Conservation (phyloP, 23 tunicate species). For the Oikopleura dioica region DNA sequence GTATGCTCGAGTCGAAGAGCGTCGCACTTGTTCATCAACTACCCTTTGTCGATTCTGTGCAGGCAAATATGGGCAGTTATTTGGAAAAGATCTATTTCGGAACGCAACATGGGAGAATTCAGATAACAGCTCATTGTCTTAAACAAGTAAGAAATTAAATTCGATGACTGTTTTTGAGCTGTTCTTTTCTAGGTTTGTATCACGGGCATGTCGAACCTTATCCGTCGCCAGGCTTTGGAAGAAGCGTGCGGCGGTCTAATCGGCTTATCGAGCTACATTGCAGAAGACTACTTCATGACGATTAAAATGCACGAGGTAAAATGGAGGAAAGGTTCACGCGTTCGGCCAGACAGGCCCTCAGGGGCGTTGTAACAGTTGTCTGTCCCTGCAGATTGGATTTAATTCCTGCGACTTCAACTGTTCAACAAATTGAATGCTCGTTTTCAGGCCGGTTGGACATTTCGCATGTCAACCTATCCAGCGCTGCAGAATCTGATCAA, state of each 20-base stretch:
- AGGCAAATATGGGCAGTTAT: background rate
- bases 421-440: too few species aligned
- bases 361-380: too few species aligned
- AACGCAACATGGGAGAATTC: constrained; percentile 5
- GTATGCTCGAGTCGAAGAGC: constrained; percentile 15
- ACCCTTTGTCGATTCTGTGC: constrained; percentile 13
- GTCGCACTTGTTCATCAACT: constrained; percentile 25
- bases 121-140: constrained; percentile 1
- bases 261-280: constrained; percentile 21
- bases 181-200: constrained; percentile 14
- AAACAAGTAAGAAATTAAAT: background rate
- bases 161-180: constrained; percentile 13
- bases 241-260: constrained; percentile 17
- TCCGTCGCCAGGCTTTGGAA: constrained; percentile 15
- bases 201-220: constrained; percentile 24
- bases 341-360: too few species aligned
- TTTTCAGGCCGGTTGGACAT: constrained; percentile 51
- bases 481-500: constrained; percentile 76
- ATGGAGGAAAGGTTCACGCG: too few species aligned
- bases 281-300: constrained; percentile 30
- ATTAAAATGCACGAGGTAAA: background rate
- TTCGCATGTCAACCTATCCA: constrained; percentile 60
- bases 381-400: too few species aligned
- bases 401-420: too few species aligned
- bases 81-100: constrained; percentile 14